Base-by-base conservation (phyloP, 2,797 vertebrate species). In the Denticeps clupeoides region DNA sequence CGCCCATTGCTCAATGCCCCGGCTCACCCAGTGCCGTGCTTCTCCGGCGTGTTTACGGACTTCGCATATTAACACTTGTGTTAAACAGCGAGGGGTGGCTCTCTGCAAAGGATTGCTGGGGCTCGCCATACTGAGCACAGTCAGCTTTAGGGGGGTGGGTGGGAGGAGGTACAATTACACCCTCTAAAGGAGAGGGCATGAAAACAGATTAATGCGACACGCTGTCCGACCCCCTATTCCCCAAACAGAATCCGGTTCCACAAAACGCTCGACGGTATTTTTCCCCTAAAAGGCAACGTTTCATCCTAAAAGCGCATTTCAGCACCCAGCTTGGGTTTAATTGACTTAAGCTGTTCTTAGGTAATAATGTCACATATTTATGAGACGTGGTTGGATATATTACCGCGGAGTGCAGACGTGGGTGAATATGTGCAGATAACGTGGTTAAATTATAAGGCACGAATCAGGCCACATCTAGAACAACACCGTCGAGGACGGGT, bases 61-160 rank as follows among this genome's bases (percentile, higher is more conserved):
- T 58, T 66, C 64, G 45, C 75, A 70, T 76, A 79, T 84, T 80
- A 82, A 78, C 78, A 72, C 74, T 60, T 37, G 59, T 67, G 64
- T 84, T 74, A 78, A 82, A 78, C 74, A 73, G 71, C 70, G 72
- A 72, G 75, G 68, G 73, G 75, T 70, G 58, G 59, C 44, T 60
- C 48, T 58, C 59, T 49, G 59, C 33, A 47, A 64, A 42, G 47
- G 38, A 38, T 62, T 49, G 48, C 27, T 52, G 12, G 27, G 16
- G 4, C 41, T 51, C 64, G 56, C 19, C 5, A 24, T 37, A 15
- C 35, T 25, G 9, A 27, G 4, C 32, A 15, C 15, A 18, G 32
- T 32, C 32, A 35, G 32, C 32, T 9, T 18, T 2, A 18, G 32
- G n/a, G n/a, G n/a, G n/a, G n/a, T n/a, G n/a, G n/a, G n/a, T n/a